Conservation (phyloP, 1,140 invertebrate genomes). For the Cardiocondyla obscurior region DNA sequence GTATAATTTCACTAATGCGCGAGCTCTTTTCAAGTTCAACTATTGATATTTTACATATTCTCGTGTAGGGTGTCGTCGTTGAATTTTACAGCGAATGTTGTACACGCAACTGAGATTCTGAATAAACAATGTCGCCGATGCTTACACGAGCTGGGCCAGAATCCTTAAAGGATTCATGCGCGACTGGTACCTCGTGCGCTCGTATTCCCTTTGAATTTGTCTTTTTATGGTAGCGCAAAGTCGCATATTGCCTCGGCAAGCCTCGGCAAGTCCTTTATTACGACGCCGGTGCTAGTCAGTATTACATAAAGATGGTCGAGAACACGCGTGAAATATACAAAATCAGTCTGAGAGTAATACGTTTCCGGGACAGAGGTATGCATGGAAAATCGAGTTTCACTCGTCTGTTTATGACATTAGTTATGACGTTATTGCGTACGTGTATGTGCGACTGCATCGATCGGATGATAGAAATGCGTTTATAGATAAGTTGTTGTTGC, state of each 20-base stretch:
- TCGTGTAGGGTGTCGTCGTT: neutral
- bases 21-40: neutral
- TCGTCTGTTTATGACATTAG: constrained; percentile 28
- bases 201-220: constrained; percentile 81
- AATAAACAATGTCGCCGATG: constrained; percentile 75
- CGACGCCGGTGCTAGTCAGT: neutral
- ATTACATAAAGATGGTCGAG: constrained; percentile 37
- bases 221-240: constrained; percentile 70
- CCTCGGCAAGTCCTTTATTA: constrained; percentile 58
- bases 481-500: constrained; percentile 30
- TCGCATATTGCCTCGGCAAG: constrained; percentile 37
- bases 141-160: constrained; percentile 54
- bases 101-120: constrained; percentile 57
- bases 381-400: constrained; percentile 21
- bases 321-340: constrained; percentile 56
- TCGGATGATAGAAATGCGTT: constrained; percentile 18
- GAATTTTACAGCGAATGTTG: constrained; percentile 19
- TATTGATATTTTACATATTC: constrained; percentile 54
- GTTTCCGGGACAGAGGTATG: neutral
- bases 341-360: constrained; percentile 10
- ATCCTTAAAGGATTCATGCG: constrained; percentile 77
- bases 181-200: constrained; percentile 62
- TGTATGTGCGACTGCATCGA: neutral
- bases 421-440: constrained; percentile 1
- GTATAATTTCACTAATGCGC: neutral